phyloP scores from a whole-genome alignment of 2,113 vertebrate species.

The Kryptolebias marmoratus region DNA sequence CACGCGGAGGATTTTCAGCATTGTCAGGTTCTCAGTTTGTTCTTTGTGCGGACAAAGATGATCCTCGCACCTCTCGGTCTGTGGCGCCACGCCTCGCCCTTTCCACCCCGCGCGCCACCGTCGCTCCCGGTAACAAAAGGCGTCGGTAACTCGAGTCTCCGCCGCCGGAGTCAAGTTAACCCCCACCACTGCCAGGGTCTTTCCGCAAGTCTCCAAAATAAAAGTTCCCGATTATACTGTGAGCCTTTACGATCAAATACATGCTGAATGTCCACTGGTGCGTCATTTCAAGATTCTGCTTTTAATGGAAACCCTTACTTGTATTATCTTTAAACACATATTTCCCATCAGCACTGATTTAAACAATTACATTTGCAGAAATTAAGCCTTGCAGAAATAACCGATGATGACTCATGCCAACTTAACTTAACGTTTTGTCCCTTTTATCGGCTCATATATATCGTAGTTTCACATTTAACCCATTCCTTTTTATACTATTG shows the following conservation, averaged over 20 bases:
- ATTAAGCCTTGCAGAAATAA: no score
- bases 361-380: no score
- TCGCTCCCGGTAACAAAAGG: conserved; percentile 74
- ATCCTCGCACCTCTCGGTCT: conserved; percentile 25
- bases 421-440: no score
- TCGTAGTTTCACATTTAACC: not conserved
- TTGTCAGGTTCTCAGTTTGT: not conserved
- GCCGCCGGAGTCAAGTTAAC: conserved; percentile 52
- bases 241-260: no score
- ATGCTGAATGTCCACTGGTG: not conserved
- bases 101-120: conserved; percentile 59
- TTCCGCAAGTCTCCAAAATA: conserved; percentile 41
- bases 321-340: no score
- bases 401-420: no score
- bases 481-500: no score
- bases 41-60: conserved; percentile 57
- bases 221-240: not conserved
- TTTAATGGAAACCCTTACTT: no score
- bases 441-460: no score
- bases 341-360: no score
- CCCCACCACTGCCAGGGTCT: not conserved
- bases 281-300: no score
- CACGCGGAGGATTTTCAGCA: conserved; percentile 3
- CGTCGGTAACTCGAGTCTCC: conserved; percentile 51
- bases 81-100: conserved; percentile 78